Percentiles rank a stretch among this genome's conserved stretches.
Evolutionary conservation across 2,113 vertebrate genomes (phyloP).

Genomic region (Sinocyclocheilus grahami): DNA sequence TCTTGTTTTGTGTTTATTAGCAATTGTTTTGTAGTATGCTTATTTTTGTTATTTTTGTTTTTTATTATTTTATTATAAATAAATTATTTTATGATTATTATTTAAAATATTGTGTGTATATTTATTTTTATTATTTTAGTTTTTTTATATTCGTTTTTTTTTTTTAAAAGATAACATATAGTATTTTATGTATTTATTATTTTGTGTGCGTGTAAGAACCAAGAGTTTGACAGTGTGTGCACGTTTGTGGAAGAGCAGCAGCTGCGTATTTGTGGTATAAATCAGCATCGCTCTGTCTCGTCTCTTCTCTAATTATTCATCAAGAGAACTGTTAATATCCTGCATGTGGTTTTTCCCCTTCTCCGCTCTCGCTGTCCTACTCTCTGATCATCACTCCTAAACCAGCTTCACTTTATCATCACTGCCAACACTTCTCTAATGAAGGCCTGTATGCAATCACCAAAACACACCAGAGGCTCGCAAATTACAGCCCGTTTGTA

Average conservation of each 20-base stretch:
- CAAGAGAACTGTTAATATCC: conserved; percentile 61
- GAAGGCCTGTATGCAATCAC: conserved; percentile 17
- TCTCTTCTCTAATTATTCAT: conserved; percentile 59
- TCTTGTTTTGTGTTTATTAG: too few species aligned
- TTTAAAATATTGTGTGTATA: too few species aligned
- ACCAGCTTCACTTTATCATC: conserved; percentile 57
- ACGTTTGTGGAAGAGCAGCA: conserved; percentile 19
- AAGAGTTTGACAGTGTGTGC: not conserved
- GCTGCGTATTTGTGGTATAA: conserved; percentile 47
- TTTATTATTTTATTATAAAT: too few species aligned
- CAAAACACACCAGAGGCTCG: conserved; percentile 52
- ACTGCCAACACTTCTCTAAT: conserved; percentile 51
- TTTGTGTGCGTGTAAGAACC: not conserved
- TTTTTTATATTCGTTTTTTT: too few species aligned
- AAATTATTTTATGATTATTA: too few species aligned
- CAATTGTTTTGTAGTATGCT: too few species aligned
- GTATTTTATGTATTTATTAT: not conserved
- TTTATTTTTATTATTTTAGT: too few species aligned
- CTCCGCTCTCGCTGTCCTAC: conserved; percentile 33
- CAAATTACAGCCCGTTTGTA: conserved; percentile 53
- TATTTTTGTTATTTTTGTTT: not conserved
- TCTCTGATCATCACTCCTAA: conserved; percentile 52
- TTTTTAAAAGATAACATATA: not conserved
- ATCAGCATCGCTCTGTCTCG: conserved; percentile 48
- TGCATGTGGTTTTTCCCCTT: conserved; percentile 51